These are phyloP conservation scores for Bellardia bayeri DNA, from an alignment of 2,888 invertebrate species.

Conservation along the genomic window DNA sequence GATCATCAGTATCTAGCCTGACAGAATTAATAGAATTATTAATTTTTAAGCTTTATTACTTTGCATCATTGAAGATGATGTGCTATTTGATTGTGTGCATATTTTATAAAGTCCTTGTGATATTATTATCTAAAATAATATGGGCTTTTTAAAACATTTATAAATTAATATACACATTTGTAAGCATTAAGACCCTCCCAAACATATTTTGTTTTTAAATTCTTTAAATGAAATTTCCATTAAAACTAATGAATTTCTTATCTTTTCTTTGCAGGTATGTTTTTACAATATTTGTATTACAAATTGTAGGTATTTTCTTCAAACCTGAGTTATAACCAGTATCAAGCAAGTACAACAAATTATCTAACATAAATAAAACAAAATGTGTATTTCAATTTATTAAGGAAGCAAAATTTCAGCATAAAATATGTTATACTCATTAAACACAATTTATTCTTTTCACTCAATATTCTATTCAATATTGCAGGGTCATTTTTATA, in stretches of 20 bases:
- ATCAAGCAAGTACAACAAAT: not conserved
- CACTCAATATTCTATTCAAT: not conserved
- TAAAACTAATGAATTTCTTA: not conserved
- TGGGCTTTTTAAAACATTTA: too few species aligned
- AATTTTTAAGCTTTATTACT: too few species aligned
- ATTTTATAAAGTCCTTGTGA: too few species aligned
- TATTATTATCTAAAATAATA: too few species aligned
- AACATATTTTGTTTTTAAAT: not conserved
- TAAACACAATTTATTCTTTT: not conserved
- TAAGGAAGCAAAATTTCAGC: not conserved
- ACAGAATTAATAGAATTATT: too few species aligned
- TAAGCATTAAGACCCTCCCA: too few species aligned
- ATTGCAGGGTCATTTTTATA: not conserved
- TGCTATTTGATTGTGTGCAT: too few species aligned
- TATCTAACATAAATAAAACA: not conserved
- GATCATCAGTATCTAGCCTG: too few species aligned
- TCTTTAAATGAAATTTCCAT: not conserved
- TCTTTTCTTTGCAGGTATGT: slow-evolving; percentile 29
- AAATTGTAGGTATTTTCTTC: not conserved
- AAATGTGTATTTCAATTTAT: not conserved
- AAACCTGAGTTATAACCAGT: not conserved
- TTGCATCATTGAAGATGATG: too few species aligned
- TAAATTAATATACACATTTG: too few species aligned
- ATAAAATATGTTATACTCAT: not conserved
- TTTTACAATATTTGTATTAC: not conserved